Evolutionary conservation across 2,113 vertebrate species (phyloP).

Genomic region (Taxidea taxus): DNA sequence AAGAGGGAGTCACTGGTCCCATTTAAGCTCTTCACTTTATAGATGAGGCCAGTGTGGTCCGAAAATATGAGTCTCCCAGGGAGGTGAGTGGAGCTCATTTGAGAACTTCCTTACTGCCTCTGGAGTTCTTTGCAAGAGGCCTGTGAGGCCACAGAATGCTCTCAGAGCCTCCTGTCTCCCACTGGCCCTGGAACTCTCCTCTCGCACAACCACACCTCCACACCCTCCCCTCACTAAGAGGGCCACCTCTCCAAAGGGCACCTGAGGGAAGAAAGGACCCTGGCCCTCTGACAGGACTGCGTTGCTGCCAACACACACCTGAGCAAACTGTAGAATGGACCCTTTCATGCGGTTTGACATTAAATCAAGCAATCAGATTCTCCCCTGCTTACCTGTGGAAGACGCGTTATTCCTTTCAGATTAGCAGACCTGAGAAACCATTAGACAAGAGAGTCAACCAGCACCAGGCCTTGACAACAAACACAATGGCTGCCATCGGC

Average conservation of each 20-base stretch:
- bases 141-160: not conserved
- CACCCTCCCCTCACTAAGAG: not conserved
- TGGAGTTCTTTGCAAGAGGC: not conserved
- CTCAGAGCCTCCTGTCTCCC: not conserved
- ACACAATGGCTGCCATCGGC: accelerated
- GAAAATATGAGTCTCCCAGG: not conserved
- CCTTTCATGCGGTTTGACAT: not conserved
- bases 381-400: not conserved
- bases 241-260: not conserved
- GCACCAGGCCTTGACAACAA: not conserved
- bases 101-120: not conserved
- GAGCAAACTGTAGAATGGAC: not conserved
- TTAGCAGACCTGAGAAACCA: not conserved
- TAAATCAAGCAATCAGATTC: not conserved
- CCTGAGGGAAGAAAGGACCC: not conserved
- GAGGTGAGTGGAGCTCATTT: not conserved
- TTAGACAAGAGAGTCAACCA: not conserved
- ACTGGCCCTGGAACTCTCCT: not conserved
- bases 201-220: too few species aligned
- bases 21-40: not conserved
- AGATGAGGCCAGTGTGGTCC: not conserved
- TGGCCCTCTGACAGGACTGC: not conserved
- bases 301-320: not conserved
- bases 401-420: not conserved
- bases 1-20: not conserved